These are phyloP conservation scores for Tortricodes alternella DNA, from an alignment of 2,888 invertebrate genomes.

Conservation along the genomic window DNA sequence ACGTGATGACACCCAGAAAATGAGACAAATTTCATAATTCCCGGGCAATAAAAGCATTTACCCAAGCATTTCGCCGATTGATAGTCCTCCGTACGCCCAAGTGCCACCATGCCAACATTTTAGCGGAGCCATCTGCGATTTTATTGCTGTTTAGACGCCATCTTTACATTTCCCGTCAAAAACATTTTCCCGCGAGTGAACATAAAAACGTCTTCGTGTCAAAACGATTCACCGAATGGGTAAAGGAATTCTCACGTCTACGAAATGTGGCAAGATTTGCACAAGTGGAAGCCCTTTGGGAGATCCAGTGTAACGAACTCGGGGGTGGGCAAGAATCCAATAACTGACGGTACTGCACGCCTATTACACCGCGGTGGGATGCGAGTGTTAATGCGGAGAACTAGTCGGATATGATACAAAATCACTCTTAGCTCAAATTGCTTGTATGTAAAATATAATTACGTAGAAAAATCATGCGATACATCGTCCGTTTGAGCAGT, in stretches of 20 bases:
- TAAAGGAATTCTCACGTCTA: constrained; percentile 53
- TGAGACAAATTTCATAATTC: not conserved
- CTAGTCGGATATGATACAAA: constrained; percentile 3
- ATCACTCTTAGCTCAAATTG: too few relatives aligned
- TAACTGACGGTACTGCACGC: constrained; percentile 38
- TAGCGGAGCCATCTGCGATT: constrained; percentile 24
- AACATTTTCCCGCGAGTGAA: constrained; percentile 54
- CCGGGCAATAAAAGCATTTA: not conserved
- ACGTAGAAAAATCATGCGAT: too few relatives aligned
- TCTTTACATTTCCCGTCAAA: constrained; percentile 48
- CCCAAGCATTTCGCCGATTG: constrained; percentile 4
- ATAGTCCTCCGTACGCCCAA: constrained; percentile 12
- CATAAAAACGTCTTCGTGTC: constrained; percentile 58
- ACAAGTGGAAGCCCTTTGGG: constrained; percentile 53
- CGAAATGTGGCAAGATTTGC: constrained; percentile 58
- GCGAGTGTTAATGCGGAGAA: constrained; percentile 10
- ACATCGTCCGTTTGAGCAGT: too few relatives aligned
- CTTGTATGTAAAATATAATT: too few relatives aligned
- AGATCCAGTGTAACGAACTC: constrained; percentile 31
- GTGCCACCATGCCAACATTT: constrained; percentile 14
- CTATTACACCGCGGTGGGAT: constrained; percentile 16
- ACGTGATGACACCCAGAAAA: too few relatives aligned
- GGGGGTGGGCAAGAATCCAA: constrained; percentile 40
- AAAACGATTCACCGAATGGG: constrained; percentile 52
- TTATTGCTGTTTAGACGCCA: constrained; percentile 40